Base-by-base conservation (phyloP, 2,888 invertebrate species). In the Macaria liturata region DNA sequence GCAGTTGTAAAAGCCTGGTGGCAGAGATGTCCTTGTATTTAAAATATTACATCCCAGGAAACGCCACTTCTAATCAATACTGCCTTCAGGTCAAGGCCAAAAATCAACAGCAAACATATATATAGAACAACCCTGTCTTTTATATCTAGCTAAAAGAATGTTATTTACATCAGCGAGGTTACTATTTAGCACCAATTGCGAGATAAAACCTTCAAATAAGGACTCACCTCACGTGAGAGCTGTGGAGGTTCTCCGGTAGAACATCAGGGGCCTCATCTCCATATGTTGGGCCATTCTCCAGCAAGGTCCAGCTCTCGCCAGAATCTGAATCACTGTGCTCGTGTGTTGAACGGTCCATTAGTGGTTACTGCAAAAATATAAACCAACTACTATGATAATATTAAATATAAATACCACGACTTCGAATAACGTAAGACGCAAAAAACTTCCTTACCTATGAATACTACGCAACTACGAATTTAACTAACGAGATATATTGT, bases 241-340 rank as follows among this genome's bases (percentile, higher is more conserved):
- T 52, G 49, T 62, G 57, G 61, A 53, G 61, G 64, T 71, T 75
- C 65, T 81, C 80, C 9, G 72, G n/a, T 4, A 42, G 51, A 48
- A 78, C 68, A 39, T 80, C 80, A 4, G 80, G 76, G 34, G 75
- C 76, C 57, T 84, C 84, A 53, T 84, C 82, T 3, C 70, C 78
- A 52, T 75, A 75, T 1, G 73, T 57, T 40, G 85, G 75, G 49
- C 72, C 72, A 57, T 78, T 76, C 52, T 92, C 91, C 50, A 92
- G 72, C 62, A 92, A 69, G 47, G 88, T 92, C 92, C 92, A 92
- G 75, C 91, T 92, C 59, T 92, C 92, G 46, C 91, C 90, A 34
- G 92, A 92, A 74, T 92, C 92, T n/a, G 92, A 92, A 74, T 92
- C 92, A 68, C 91, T 92, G 66, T 86, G 87, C 50, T 90, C 91